phyloP scores from a whole-genome alignment of 2,797 vertebrate genomes.

The Otolemur crassicaudatus region DNA sequence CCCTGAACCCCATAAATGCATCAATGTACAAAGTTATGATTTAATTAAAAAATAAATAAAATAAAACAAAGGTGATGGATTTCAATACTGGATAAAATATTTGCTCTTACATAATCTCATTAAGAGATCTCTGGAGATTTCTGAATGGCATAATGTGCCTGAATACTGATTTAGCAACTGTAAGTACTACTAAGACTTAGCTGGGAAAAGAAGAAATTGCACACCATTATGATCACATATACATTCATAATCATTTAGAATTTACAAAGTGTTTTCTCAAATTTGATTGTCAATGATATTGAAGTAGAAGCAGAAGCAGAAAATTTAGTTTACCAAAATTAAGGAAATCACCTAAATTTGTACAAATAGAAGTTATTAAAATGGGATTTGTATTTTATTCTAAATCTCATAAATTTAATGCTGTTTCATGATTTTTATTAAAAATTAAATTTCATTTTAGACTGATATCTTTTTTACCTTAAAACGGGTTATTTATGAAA shows the following conservation, averaged over 20 bases:
- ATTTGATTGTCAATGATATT: background rate
- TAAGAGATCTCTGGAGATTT: slow-evolving; percentile 64
- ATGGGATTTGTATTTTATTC: background rate
- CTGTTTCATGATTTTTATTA: background rate
- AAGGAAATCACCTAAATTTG: background rate
- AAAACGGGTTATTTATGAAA: background rate
- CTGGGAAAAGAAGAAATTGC: slow-evolving; percentile 41
- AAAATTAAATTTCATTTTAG: background rate
- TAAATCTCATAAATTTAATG: background rate
- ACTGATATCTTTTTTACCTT: background rate
- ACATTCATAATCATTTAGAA: slow-evolving; percentile 45
- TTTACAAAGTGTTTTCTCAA: slow-evolving; percentile 37
- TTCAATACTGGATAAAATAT: slow-evolving; percentile 74
- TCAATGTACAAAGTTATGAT: no score
- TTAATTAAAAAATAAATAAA: no score
- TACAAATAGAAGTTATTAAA: background rate
- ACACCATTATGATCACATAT: slow-evolving; percentile 64
- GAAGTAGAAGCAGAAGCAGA: background rate
- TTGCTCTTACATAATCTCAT: slow-evolving; percentile 71
- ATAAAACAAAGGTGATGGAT: slow-evolving; percentile 12
- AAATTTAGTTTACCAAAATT: background rate
- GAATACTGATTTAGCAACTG: slow-evolving; percentile 69
- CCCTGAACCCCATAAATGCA: no score
- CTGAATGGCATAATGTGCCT: slow-evolving; percentile 49
- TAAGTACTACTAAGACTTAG: slow-evolving; percentile 25